Evolutionary conservation across 64 coral and sea anemone genomes (phyloP).

Genomic region (Platygyra sinensis): DNA sequence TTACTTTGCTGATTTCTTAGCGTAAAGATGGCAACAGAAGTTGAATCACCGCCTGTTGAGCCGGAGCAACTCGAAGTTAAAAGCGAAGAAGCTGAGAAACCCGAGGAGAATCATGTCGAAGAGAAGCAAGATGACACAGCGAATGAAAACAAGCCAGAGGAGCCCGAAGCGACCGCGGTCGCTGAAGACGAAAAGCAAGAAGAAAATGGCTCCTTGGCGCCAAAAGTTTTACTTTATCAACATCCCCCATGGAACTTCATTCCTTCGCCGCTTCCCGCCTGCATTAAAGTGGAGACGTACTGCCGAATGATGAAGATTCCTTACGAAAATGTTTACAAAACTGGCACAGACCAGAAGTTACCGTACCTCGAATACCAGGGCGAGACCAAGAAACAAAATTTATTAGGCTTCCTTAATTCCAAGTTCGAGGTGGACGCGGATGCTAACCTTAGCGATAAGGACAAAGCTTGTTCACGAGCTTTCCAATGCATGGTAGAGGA

Average conservation of each 20-base stretch:
- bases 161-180: constrained; percentile 56
- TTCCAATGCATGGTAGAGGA: constrained; percentile 92
- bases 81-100: constrained; percentile 70
- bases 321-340: constrained; percentile 93
- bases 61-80: constrained; percentile 64
- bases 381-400: constrained; percentile 86
- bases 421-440: constrained; percentile 86
- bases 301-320: constrained; percentile 89
- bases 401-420: constrained; percentile 90
- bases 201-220: constrained; percentile 70
- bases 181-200: constrained; percentile 71
- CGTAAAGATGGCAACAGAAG: constrained; percentile 85
- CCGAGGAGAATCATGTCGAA: constrained; percentile 91
- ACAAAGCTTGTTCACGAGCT: constrained; percentile 84
- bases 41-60: constrained; percentile 61
- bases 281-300: constrained; percentile 88
- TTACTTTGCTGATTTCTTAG: constrained; percentile 68
- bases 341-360: constrained; percentile 85
- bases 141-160: constrained; percentile 65
- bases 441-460: constrained; percentile 53
- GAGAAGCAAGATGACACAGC: constrained; percentile 65
- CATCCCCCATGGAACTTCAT: constrained; percentile 72
- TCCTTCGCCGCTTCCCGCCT: constrained; percentile 78
- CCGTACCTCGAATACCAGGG: constrained; percentile 96
- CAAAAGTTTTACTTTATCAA: constrained; percentile 91